phyloP scores from a whole-genome alignment of 2,797 vertebrate species.

The Macrochelys suwanniensis region DNA sequence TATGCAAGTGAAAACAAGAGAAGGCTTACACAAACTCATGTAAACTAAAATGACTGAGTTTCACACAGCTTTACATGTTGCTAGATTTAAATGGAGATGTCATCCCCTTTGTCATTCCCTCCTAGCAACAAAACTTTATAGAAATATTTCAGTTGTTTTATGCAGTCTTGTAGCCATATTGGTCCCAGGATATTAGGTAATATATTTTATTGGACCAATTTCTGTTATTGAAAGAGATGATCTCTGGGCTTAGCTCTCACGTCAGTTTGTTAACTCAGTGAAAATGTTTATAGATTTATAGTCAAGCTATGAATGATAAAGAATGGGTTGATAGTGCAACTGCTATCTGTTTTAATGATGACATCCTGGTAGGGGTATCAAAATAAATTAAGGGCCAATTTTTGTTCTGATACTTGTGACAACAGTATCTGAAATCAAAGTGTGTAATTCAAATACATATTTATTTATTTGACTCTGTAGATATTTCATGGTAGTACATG shows the following conservation, averaged over 20 bases:
- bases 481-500: not conserved
- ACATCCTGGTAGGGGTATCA: not conserved
- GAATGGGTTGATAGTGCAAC: not conserved
- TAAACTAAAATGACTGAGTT: not conserved
- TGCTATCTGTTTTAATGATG: not conserved
- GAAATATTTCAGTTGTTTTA: not conserved
- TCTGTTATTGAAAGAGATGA: not conserved
- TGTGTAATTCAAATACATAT: not conserved
- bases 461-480: not conserved
- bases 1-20: not conserved
- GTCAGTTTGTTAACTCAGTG: not conserved
- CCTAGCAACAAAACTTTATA: not conserved
- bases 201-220: not conserved
- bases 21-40: rapidly evolving
- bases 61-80: not conserved
- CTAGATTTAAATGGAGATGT: not conserved
- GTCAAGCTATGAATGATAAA: not conserved
- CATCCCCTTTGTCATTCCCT: not conserved
- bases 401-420: not conserved
- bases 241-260: not conserved
- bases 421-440: not conserved
- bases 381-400: not conserved
- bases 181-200: not conserved
- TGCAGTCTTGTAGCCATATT: not conserved
- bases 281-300: not conserved